Percentiles rank a stretch among this genome's conserved stretches.
These are phyloP conservation scores for Neodiprion fabricii DNA, from an alignment of 1,140 invertebrate species.

Conservation along the genomic window DNA sequence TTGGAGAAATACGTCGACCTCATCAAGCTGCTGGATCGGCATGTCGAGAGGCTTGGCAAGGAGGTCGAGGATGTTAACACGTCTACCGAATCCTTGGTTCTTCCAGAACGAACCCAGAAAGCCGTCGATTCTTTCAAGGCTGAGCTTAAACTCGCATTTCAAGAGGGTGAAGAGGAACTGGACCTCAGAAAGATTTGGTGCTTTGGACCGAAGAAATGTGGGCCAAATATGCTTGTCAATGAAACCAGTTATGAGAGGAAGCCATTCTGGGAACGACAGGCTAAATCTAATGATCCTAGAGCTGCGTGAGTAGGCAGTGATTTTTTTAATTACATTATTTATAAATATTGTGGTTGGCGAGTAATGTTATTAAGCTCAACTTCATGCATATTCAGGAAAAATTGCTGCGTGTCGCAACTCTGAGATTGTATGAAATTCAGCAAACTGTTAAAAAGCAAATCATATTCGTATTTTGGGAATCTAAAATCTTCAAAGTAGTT, in stretches of 20 bases:
- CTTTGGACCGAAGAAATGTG: constrained; percentile 88
- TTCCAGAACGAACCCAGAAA: constrained; percentile 64
- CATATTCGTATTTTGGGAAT: too few species aligned
- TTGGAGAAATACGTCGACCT: constrained; percentile 69
- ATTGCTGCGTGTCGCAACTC: constrained; percentile 26
- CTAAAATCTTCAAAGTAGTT: too few species aligned
- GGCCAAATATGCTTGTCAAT: constrained; percentile 89
- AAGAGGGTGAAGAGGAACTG: constrained; percentile 64
- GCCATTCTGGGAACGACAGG: constrained; percentile 49
- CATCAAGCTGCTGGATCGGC: constrained; percentile 64
- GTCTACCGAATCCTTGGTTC: constrained; percentile 33
- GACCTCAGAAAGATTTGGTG: constrained; percentile 84
- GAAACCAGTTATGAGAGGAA: constrained; percentile 64
- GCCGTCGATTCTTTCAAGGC: constrained; percentile 68
- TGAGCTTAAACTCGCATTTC: constrained; percentile 70
- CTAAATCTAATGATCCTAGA: constrained; percentile 44
- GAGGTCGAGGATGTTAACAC: constrained; percentile 31
- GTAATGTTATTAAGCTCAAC: neutral
- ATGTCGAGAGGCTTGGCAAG: constrained; percentile 47
- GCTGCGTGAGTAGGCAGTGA: constrained; percentile 42
- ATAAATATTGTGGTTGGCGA: neutral
- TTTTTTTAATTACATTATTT: constrained; percentile 41
- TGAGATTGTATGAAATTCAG: too few species aligned
- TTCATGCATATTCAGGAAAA: constrained; percentile 32
- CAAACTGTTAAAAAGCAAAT: too few species aligned